These are phyloP conservation scores for Leptodactylus fallax DNA, from an alignment of 2,797 vertebrate genomes.

Conservation along the genomic window DNA sequence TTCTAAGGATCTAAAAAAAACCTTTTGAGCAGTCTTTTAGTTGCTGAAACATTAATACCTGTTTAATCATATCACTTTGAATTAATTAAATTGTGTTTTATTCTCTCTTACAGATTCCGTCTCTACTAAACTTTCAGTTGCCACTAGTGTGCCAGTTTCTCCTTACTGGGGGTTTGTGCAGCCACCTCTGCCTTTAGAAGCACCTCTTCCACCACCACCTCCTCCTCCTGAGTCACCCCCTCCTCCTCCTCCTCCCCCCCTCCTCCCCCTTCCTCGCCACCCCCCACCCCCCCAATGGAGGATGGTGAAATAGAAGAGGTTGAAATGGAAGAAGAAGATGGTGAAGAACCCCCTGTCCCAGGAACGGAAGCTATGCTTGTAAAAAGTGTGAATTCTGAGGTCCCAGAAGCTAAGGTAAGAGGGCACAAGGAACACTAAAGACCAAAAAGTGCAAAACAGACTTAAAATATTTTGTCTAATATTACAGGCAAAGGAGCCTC, in stretches of 20 bases:
- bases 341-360: slow-evolving; percentile 92
- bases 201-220: slow-evolving; percentile 85
- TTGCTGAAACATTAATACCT: no score
- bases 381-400: slow-evolving; percentile 73
- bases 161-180: slow-evolving; percentile 82
- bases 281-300: slow-evolving; percentile 86
- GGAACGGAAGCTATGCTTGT: slow-evolving; percentile 89
- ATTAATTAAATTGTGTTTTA: background rate
- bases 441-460: no score
- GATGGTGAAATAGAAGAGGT: slow-evolving; percentile 94
- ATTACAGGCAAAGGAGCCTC: no score
- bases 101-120: background rate
- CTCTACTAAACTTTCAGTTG: slow-evolving; percentile 13
- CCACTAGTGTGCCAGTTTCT: slow-evolving; percentile 77
- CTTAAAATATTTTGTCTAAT: no score
- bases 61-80: no score
- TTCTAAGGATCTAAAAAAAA: no score
- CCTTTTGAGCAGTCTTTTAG: no score
- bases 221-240: slow-evolving; percentile 72
- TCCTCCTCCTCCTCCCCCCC: slow-evolving; percentile 74
- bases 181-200: slow-evolving; percentile 80
- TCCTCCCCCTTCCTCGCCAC: slow-evolving; percentile 77
- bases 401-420: slow-evolving; percentile 78
- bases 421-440: no score
- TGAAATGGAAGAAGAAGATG: slow-evolving; percentile 93